Evolutionary conservation across 2,888 invertebrate genomes (phyloP), one percentile per base, ranked within the genome.

Genomic region (Sinhomidia bicolor): DNA sequence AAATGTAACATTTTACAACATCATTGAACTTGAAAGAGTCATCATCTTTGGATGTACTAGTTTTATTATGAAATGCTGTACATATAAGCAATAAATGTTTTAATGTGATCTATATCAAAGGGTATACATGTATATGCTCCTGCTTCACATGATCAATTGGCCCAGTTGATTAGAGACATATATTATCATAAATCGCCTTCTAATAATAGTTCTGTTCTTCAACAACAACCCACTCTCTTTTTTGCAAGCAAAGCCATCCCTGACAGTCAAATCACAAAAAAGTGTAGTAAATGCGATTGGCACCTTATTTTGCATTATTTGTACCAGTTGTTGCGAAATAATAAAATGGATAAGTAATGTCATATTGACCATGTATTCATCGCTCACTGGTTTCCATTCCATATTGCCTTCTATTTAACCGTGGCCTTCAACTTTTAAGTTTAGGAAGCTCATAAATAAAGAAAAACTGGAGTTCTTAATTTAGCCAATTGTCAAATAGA

Each of bases 391-490:
- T 23, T 65, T 47, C 29, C 26, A 47, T 17, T 82, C 57, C 62
- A 60, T 60, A 57, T 65, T 54, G 20, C 60, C 26, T 14, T 47
- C 82, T 47, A 76, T 76, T 82, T 78, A 74, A 65, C 82, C 65
- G 65, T 71, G 62, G 78, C 88, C 88, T 88, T 88, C 87, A 83
- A 62, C 65, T 79, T 57, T 74, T 71, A 20, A 17, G 32, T 81
- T 60, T 83, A 68, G 88, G 82, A 82, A 78, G 76, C 78, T 88
- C 88, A 14, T 88, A 88, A 83, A 83, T 83, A 83, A 88, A 74
- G 54, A 82, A 82, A 87, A 87, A 57, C 82, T 82, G 83, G 82
- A 88, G 82, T 88, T 88, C 88, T 87, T 87, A 87, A 87, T 87
- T 87, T 87, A 87, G 87, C 62, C 81, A 65, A 87, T 81, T 88